Evolutionary conservation across 2,113 vertebrate genomes (phyloP), one percentile per base, ranked within the genome.

Genomic region (Pampusana beccarii): DNA sequence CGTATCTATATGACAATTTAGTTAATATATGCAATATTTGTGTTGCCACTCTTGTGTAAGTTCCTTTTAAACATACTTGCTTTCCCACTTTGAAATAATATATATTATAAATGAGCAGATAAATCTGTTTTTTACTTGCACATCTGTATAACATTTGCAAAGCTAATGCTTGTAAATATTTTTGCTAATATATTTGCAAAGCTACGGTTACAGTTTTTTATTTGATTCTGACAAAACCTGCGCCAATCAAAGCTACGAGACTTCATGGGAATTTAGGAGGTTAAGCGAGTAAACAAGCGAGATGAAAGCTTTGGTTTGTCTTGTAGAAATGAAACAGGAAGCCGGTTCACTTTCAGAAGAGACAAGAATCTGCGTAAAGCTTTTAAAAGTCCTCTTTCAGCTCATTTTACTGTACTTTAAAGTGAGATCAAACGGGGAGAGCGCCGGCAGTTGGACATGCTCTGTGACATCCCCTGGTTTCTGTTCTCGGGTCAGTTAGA

Each of bases 241-340:
- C 0, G 12, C 62, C 88, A 90, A 26, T 90, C 88, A 78, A 86
- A 96, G 92, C 91, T 86, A 5, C 36, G 21, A 85, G 38, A 57
- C 44, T 94, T 79, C 71, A 71, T 92, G 95, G 96, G 94, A 96
- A 95, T 19, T 28, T 8, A 8, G 79, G 82, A 86, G 79, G 85
- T 83, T 69, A 88, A 79, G 71, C 25, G 72, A 90, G 79, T 83
- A 95, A 96, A 96, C 82, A 95, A 65, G 70, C 6, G 10, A 86
- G 85, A 94, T 94, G 90, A 95, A 96, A 95, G 94, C 90, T 80
- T 65, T 57, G 90, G 74, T 90, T 91, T 92, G 94, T 57, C 91
- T 81, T 89, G 10, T 75, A 91, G 71, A 90, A 88, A 84, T 79
- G 86, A 90, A 90, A 57, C 70, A 53, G 91, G 83, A 89, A 92